Base-by-base conservation (phyloP, 2,888 invertebrate genomes). In the Epistrophe grossulariae region DNA sequence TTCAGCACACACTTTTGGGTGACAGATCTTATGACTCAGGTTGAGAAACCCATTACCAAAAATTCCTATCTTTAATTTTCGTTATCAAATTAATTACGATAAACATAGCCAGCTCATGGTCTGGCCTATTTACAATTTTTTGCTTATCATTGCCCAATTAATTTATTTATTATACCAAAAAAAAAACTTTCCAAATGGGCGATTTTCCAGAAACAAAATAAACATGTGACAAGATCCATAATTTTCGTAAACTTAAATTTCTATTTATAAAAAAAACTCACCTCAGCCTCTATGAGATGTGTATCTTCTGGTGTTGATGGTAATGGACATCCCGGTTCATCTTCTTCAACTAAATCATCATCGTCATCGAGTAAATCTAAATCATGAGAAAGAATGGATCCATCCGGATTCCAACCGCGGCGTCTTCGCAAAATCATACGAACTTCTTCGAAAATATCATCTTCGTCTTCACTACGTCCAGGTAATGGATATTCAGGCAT, bases 251-350 rank as follows among this genome's bases (percentile, higher is more conserved):
- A 59, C n/a, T 17, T 66, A 31, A 59, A 72, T 19, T 11, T 17
- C 0, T 17, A 48, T 17, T 9, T 17, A 17, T 17, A 4, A 1
- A 55, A 1, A 55, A 52, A 82, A 90, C 90, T 91, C 90, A 94
- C 95, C 94, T 97, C 97, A 71, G 96, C 96, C 91, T 97, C 97
- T 89, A 97, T 94, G 43, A 97, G 94, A 91, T 96, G 95, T 90
- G 97, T 96, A 91, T 97, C 97, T 92, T 97, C 97, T 1, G 97
- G 97, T 10, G 97, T 97, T 24, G 97, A 97, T 5, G 97, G 97
- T 89, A 97, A 92, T 4, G 97, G 97, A 91, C 97, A 97, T 45
- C 97, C 97, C 85, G 96, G 95, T 89, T 96, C 97, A 91, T 97
- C 97, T 90, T 97, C 97, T 90, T 92, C 92, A 35, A 91, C 92